Base-by-base conservation (phyloP, 1,140 invertebrate genomes). In the Trichogramma pretiosum region DNA sequence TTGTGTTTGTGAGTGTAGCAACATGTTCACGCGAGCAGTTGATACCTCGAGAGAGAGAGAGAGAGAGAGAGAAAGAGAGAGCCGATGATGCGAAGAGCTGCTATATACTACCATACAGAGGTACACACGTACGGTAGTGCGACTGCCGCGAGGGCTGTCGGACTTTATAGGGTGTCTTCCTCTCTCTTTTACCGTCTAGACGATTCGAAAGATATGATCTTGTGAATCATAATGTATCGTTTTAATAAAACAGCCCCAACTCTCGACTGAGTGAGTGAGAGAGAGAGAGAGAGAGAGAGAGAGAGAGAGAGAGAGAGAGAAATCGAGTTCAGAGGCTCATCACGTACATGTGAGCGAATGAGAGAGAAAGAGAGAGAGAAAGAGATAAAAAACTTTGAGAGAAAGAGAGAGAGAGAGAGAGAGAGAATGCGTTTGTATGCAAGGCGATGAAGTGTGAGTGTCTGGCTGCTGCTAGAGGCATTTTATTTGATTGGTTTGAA, bases 201-300 rank as follows among this genome's bases (percentile, higher is more conserved):
- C 64, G 63, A 67, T 64, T 63, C 59, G 56, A 50, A 58, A 67
- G 64, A 68, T 69, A 67, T 60, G 53, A 69, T 69, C 64, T 67
- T 35, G 60, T 63, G 62, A 67, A 68, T 67, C 59, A 62, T 67
- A 68, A 68, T 67, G 58, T 68, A 68, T 65, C 62, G 54, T 63
- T 65, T 61, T 57, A 64, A 67, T 67, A 62, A 65, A 62, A 60
- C 60, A 57, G 52, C 48, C 60, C 55, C 55, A 52, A 14, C 5
- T 7, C 39, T 5, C 10, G 17, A 41, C 22, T 13, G 14, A 40
- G 16, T 23, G 23, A 28, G 18, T 17, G 14, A 28, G 24, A 30
- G 35, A 23, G n/a, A 22, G 35, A 46, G 10, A 35, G 22, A 38
- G 22, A 32, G 22, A 39, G 11, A 40, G 28, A 40, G 21, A 40